A percentile compares a stretch with the other conserved stretches of the same genome.
phyloP scores from a whole-genome alignment of 2,888 invertebrate species.

The Phaedon cochleariae region DNA sequence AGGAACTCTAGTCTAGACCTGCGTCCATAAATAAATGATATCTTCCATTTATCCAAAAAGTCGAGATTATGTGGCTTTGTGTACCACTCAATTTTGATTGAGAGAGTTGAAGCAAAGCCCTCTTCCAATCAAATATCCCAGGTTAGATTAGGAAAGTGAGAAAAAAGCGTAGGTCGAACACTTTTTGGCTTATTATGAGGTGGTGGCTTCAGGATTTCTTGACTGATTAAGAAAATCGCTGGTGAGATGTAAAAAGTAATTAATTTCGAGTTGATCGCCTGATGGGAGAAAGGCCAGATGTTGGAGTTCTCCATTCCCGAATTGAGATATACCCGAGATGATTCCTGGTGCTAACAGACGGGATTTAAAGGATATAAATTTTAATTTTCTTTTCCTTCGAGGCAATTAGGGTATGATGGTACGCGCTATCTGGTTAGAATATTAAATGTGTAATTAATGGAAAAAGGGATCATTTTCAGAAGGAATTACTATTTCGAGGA shows the following conservation, averaged over 20 bases:
- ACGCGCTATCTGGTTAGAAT: constrained; percentile 21
- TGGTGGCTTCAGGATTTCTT: constrained; percentile 24
- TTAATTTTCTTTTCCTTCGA: constrained; percentile 58
- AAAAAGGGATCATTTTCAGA: constrained; percentile 10
- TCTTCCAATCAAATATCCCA: no score
- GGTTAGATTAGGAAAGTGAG: no score
- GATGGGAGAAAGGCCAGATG: constrained; percentile 58
- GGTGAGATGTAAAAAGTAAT: constrained; percentile 48
- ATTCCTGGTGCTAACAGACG: constrained; percentile 46
- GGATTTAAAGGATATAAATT: constrained; percentile 61
- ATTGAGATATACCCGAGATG: constrained; percentile 54
- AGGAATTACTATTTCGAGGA: neutral
- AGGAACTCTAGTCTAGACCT: no score
- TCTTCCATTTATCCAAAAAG: no score
- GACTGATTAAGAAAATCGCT: constrained; percentile 49
- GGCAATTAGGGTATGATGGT: constrained; percentile 51
- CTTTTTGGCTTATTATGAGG: no score
- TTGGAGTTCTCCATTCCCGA: constrained; percentile 50
- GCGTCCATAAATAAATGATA: no score
- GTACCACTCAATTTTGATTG: no score
- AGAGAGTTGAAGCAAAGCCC: no score
- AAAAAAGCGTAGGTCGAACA: neutral
- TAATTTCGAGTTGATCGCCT: constrained; percentile 54
- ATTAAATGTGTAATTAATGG: constrained; percentile 29
- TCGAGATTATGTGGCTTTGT: no score